Evolutionary conservation across 2,797 vertebrate genomes (phyloP).

Genomic region (Enteromius fasciolatus): DNA sequence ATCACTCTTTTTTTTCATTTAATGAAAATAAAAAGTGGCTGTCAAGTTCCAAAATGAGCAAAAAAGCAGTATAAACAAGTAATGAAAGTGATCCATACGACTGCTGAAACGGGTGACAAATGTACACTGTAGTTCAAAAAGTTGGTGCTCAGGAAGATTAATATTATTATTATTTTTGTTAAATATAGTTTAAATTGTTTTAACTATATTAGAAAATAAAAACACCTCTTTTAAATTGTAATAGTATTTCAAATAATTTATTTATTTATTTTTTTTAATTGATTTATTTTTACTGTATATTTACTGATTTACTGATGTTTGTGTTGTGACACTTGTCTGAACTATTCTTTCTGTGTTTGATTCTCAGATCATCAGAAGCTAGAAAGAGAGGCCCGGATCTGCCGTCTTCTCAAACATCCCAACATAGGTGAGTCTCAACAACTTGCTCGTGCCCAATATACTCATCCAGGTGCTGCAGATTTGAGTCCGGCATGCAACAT

Average conservation of each 20-base stretch:
- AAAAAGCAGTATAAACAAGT: background rate
- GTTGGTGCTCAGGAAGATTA: background rate
- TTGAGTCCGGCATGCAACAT: background rate
- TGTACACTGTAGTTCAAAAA: background rate
- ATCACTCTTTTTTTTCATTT: background rate
- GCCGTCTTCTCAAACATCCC: slow-evolving; percentile 94
- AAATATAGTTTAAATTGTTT: no score
- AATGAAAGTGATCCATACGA: background rate
- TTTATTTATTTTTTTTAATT: no score
- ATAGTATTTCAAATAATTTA: no score
- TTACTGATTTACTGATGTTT: no score
- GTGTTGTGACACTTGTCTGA: no score
- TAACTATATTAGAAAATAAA: no score
- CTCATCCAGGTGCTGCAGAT: background rate
- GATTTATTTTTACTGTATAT: no score
- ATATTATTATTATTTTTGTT: no score
- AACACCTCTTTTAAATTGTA: no score
- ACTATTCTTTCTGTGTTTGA: slow-evolving; percentile 40
- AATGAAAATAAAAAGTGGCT: background rate
- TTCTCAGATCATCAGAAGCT: slow-evolving; percentile 96
- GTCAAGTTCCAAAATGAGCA: background rate
- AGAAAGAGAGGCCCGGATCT: slow-evolving; percentile 97
- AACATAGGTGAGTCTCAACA: slow-evolving; percentile 89
- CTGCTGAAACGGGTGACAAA: background rate
- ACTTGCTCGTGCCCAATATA: background rate